Evolutionary conservation across 2,113 vertebrate species (phyloP).

Genomic region (cattle (Bos taurus)): DNA sequence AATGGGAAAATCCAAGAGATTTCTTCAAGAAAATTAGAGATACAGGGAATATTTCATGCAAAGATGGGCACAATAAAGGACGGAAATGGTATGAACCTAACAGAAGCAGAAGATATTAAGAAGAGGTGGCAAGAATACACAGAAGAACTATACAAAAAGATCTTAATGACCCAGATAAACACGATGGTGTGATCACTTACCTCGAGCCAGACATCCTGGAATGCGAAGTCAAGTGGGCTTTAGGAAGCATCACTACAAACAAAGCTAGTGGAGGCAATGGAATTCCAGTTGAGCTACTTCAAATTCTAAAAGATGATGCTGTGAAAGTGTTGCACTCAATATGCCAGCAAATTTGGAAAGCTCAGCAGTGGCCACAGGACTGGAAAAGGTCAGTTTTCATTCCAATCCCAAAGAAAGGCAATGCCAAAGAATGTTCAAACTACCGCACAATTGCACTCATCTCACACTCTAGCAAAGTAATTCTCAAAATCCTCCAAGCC

Average conservation of each 20-base stretch:
- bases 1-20: background rate
- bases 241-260: background rate
- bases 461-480: background rate
- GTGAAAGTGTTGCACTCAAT: background rate
- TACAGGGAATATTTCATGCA: background rate
- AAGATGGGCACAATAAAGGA: background rate
- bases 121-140: background rate
- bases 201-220: background rate
- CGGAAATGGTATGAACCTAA: background rate
- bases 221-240: background rate
- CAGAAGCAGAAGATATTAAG: background rate
- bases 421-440: background rate
- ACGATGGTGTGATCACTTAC: background rate
- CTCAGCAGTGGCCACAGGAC: background rate
- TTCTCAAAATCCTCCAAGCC: background rate
- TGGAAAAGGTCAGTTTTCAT: background rate
- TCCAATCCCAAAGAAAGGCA: background rate
- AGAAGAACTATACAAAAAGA: background rate
- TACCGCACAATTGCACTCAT: background rate
- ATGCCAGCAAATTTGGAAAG: background rate
- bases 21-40: background rate
- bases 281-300: background rate
- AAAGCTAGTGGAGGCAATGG: background rate
- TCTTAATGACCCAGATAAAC: background rate
- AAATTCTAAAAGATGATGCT: background rate